phyloP scores from a whole-genome alignment of 2,113 vertebrate species.

The Zosterops hypoxanthus region DNA sequence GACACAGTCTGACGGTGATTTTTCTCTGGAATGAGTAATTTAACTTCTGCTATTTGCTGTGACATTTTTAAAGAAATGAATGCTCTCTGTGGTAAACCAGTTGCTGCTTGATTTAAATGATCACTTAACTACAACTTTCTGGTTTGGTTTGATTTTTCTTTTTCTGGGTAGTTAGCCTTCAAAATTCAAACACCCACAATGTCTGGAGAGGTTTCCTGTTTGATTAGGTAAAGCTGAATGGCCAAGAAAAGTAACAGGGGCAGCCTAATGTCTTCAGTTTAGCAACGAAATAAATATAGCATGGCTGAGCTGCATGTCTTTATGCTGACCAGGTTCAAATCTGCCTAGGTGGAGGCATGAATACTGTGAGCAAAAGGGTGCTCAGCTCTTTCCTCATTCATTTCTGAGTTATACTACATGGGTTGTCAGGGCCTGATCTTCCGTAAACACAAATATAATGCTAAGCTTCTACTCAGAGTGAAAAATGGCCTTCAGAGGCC shows the following conservation, averaged over 20 bases:
- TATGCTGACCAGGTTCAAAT: neutral
- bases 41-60: constrained; percentile 32
- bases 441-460: neutral
- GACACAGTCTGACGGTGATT: neutral
- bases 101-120: neutral
- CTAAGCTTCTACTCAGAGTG: neutral
- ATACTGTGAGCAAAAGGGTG: neutral
- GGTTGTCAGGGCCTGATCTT: neutral
- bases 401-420: neutral
- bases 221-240: neutral
- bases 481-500: neutral
- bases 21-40: constrained; percentile 7
- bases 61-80: constrained; percentile 21
- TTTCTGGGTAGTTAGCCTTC: neutral
- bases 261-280: neutral
- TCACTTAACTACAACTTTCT: neutral
- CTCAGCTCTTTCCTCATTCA: neutral
- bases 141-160: neutral
- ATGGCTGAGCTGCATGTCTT: neutral
- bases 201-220: neutral
- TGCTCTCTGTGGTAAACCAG: neutral
- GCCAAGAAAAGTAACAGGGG: neutral
- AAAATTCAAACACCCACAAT: neutral
- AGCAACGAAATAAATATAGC: neutral
- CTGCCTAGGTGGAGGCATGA: neutral